phyloP scores from a whole-genome alignment of 2,888 invertebrate species.

The Tenthredo scrophulariae region DNA sequence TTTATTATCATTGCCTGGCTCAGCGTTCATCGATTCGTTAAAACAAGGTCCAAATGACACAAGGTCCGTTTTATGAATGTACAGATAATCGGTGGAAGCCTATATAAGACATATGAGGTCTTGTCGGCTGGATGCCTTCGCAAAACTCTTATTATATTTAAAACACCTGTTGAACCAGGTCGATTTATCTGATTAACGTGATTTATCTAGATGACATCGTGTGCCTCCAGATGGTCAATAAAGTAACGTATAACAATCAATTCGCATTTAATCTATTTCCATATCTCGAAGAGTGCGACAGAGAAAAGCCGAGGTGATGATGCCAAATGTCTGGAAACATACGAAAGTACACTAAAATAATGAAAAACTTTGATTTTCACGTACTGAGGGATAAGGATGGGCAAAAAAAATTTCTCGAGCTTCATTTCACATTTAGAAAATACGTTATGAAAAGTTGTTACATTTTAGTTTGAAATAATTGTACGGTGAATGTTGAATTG shows the following conservation, averaged over 20 bases:
- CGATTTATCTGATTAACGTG: not conserved
- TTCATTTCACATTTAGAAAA: not conserved
- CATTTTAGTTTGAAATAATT: not conserved
- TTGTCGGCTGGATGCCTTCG: not conserved
- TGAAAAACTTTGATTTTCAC: not conserved
- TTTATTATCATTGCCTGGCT: conserved; percentile 23
- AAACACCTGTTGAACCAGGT: not conserved
- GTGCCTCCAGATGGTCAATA: not conserved
- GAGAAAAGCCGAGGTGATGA: conserved; percentile 71
- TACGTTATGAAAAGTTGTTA: no score
- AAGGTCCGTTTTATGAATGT: not conserved
- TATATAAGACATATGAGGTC: not conserved
- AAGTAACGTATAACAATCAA: not conserved
- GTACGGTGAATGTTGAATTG: not conserved
- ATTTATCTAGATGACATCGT: conserved; percentile 19
- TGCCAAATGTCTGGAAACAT: conserved; percentile 68
- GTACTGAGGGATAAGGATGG: not conserved
- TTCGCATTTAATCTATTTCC: conserved; percentile 59
- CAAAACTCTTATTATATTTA: not conserved
- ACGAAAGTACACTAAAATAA: not conserved
- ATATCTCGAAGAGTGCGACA: conserved; percentile 69
- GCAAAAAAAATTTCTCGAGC: not conserved
- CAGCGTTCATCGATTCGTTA: not conserved
- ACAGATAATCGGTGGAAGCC: conserved; percentile 5
- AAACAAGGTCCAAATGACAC: not conserved